Base-by-base conservation (phyloP, 2,113 vertebrate species). In the Gadus macrocephalus region DNA sequence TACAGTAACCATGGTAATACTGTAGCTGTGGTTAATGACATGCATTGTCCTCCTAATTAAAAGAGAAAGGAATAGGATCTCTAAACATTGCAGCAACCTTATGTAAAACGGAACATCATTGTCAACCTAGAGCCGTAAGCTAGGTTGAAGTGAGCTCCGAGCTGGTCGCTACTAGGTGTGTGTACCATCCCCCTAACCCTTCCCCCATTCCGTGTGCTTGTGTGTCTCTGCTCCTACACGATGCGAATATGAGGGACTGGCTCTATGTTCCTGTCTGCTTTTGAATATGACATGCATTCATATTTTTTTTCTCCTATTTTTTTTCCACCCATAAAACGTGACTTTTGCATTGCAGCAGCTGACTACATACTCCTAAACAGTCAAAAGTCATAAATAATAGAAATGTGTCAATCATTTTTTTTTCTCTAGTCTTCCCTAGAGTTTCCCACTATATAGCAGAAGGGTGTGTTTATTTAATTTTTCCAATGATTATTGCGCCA, bases 101-200 rank as follows among this genome's bases (percentile, higher is more conserved):
- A 14, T 67, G 70, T 73, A 65, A 68, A 77, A 72, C 60, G 15
- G 75, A 68, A 67, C 63, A 64, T 58, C 73, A 56, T 66, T 78
- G 77, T 77, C 82, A 74, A 78, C 72, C 67, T 71, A 75, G 73
- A 53, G 1, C 72, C 2, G 76, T 86, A 77, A 73, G 84, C 84
- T 84, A 84, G 86, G 85, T 83, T 86, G 80, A 84, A 85, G 82
- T 80, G 78, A 58, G 82, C 80, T 84, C 77, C 25, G 81, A 83
- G 86, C 81, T 87, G 80, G 85, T 84, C 84, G 80, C 80, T 81
- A 62, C 80, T 81, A 62, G 2, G 71, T 87, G 83, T 89, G 86
- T 87, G 85, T 83, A 90, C 81, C 84, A 82, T 84, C 81, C 87
- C 86, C 76, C 71, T 76, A 53, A 70, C 83, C 86, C 77, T 84